Percentiles rank a stretch among this genome's conserved stretches.
Evolutionary conservation across 2,888 invertebrate species (phyloP).

Genomic region (Lumbricus terrestris): DNA sequence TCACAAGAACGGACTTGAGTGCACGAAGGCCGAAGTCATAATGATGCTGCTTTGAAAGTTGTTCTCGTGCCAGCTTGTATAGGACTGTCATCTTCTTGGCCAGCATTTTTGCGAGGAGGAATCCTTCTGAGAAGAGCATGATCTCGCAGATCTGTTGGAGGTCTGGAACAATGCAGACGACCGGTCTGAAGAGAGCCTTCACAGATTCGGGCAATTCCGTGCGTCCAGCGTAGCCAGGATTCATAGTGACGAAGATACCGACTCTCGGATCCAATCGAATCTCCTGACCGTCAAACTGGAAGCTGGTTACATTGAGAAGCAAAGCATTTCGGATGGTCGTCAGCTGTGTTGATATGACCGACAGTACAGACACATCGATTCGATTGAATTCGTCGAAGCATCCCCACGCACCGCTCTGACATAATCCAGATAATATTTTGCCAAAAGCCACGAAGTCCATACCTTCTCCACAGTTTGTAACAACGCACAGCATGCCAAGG

Average conservation of each 20-base stretch:
- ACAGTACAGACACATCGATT: conserved; percentile 86
- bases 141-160: conserved; percentile 87
- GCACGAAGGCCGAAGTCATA: conserved; percentile 91
- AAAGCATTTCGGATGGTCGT: conserved; percentile 84
- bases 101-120: conserved; percentile 81
- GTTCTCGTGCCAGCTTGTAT: conserved; percentile 81
- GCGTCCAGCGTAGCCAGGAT: conserved; percentile 87
- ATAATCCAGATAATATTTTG: conserved; percentile 67
- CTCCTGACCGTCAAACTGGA: conserved; percentile 82
- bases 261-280: conserved; percentile 80
- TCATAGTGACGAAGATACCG: conserved; percentile 93
- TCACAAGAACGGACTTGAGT: conserved; percentile 83
- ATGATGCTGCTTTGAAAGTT: conserved; percentile 86
- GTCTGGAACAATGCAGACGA: conserved; percentile 88
- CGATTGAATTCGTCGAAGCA: conserved; percentile 94
- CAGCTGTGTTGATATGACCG: conserved; percentile 86
- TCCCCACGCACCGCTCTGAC: conserved; percentile 90
- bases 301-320: conserved; percentile 72
- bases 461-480: conserved; percentile 85
- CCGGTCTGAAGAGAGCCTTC: conserved; percentile 85
- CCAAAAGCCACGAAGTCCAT: conserved; percentile 65
- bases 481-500: conserved; percentile 63
- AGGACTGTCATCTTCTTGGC: conserved; percentile 92
- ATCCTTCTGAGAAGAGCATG: conserved; percentile 88
- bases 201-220: conserved; percentile 85